phyloP scores from a whole-genome alignment of 1,140 invertebrate species.

The Hetaerina americana region DNA sequence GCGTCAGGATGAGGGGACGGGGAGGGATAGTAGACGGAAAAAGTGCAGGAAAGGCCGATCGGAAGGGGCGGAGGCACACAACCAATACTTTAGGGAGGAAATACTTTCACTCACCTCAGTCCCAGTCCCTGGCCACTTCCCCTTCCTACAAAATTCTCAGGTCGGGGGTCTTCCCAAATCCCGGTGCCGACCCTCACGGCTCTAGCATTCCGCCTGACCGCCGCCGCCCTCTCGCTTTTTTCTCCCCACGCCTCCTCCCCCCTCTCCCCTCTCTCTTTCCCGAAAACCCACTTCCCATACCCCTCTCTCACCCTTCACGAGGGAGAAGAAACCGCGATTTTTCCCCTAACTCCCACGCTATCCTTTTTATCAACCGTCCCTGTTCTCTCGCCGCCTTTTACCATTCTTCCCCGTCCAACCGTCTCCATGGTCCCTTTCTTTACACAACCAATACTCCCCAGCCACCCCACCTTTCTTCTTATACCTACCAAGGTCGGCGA shows the following conservation, averaged over 20 bases:
- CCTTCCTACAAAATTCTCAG: too few relatives aligned
- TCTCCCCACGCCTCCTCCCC: not conserved
- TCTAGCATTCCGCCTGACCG: too few relatives aligned
- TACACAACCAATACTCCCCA: too few relatives aligned
- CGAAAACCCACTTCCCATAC: not conserved
- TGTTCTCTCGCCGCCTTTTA: not conserved
- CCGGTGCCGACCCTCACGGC: too few relatives aligned
- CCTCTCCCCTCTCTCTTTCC: not conserved
- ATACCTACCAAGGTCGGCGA: not conserved
- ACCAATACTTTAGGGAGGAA: too few relatives aligned
- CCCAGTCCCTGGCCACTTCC: too few relatives aligned
- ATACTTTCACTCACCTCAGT: too few relatives aligned
- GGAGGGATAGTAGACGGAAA: too few relatives aligned
- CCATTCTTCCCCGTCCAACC: not conserved
- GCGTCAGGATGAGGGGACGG: too few relatives aligned
- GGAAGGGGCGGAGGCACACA: too few relatives aligned
- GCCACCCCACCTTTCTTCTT: not conserved
- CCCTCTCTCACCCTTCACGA: not conserved
- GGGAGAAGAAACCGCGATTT: not conserved
- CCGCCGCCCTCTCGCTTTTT: not conserved
- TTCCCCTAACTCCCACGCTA: not conserved
- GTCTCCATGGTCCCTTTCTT: not conserved
- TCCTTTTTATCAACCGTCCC: not conserved
- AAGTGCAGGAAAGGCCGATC: too few relatives aligned
- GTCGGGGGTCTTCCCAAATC: too few relatives aligned